Evolutionary conservation across 1,140 invertebrate genomes (phyloP).

Genomic region (Zaprionus ornatus): DNA sequence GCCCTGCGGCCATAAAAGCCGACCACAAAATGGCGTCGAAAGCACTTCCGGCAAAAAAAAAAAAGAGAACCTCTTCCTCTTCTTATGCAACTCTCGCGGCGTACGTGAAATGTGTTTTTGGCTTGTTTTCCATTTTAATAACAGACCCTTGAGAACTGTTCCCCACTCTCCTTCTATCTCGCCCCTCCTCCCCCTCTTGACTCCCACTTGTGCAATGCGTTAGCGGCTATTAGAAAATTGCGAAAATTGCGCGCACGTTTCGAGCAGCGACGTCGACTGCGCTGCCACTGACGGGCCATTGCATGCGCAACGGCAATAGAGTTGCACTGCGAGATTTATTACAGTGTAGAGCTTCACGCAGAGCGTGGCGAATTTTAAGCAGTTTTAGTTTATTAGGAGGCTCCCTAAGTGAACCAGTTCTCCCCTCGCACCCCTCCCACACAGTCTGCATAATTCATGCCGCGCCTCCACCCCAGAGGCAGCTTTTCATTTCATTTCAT

Average conservation of each 20-base stretch:
- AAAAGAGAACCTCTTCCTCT: slow-evolving; percentile 51
- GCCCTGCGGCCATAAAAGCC: slow-evolving; percentile 48
- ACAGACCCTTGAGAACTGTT: slow-evolving; percentile 20
- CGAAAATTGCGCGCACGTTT: slow-evolving; percentile 80
- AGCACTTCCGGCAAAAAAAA: slow-evolving; percentile 74
- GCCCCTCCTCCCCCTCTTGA: background rate
- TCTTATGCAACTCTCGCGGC: slow-evolving; percentile 38
- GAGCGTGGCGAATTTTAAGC: slow-evolving; percentile 70
- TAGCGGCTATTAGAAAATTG: slow-evolving; percentile 80
- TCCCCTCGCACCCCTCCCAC: background rate
- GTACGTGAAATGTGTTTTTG: slow-evolving; percentile 67
- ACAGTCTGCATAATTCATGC: slow-evolving; percentile 70
- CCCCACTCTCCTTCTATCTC: background rate
- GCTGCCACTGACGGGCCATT: slow-evolving; percentile 29
- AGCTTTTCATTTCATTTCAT: slow-evolving; percentile 19
- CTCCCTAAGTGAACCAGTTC: slow-evolving; percentile 11
- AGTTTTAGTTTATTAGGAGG: slow-evolving; percentile 76
- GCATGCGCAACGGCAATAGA: slow-evolving; percentile 69
- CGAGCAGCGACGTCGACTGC: slow-evolving; percentile 14
- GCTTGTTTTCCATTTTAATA: slow-evolving; percentile 62
- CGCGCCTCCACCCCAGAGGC: slow-evolving; percentile 15
- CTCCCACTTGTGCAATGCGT: slow-evolving; percentile 37
- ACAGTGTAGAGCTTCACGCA: slow-evolving; percentile 48
- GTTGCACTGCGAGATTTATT: slow-evolving; percentile 79
- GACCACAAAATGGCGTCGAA: slow-evolving; percentile 77